Conservation (phyloP, 2,113 vertebrate genomes). For the Crypturellus undulatus region DNA sequence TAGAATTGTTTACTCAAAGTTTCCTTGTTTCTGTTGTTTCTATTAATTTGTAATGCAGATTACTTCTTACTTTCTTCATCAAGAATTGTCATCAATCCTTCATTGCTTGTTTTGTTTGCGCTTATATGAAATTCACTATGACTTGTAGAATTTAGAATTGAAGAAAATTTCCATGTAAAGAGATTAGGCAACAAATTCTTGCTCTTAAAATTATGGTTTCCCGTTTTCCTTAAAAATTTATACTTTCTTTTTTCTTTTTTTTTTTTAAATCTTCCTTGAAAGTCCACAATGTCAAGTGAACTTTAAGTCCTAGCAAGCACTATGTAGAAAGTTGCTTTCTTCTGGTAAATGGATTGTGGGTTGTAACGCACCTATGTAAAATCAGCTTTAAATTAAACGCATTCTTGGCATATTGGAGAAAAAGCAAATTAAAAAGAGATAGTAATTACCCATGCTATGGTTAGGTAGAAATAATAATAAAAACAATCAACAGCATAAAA, state of each 20-base stretch:
- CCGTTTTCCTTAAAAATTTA: neutral
- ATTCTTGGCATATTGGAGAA: neutral
- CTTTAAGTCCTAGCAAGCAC: neutral
- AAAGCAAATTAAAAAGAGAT: neutral
- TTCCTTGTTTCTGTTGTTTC: neutral
- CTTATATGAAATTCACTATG: neutral
- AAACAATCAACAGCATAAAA: neutral
- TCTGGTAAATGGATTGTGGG: neutral
- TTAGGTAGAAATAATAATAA: neutral
- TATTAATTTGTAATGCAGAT: neutral
- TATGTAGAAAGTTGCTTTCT: neutral
- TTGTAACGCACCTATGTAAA: neutral
- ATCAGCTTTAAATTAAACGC: neutral
- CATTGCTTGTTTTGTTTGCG: neutral
- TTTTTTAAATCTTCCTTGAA: neutral
- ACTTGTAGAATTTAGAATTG: neutral
- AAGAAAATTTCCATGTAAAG: neutral
- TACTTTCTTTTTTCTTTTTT: neutral
- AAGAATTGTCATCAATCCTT: neutral
- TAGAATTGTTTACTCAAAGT: neutral
- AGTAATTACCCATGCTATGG: neutral
- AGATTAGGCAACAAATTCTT: neutral
- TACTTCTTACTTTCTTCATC: neutral
- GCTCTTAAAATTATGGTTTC: neutral
- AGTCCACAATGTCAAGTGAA: neutral